phyloP scores from a whole-genome alignment of 2,797 vertebrate species.

The Melanotaenia maccullochi region DNA sequence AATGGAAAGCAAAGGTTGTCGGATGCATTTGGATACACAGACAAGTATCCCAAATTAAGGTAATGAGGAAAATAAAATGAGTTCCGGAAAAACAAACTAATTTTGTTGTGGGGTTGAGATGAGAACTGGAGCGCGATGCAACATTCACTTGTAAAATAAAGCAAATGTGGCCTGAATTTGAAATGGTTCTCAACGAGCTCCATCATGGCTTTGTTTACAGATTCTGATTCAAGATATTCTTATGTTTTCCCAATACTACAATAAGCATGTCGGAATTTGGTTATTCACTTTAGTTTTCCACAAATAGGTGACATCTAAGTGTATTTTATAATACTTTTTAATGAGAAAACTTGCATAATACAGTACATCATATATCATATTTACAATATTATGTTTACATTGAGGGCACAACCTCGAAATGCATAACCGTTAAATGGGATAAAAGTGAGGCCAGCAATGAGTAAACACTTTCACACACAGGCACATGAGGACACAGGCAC shows the following conservation, averaged over 20 bases:
- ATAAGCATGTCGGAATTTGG: not conserved
- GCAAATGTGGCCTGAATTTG: constrained; percentile 14
- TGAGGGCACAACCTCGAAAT: constrained; percentile 61
- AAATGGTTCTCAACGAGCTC: constrained; percentile 12
- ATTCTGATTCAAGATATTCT: constrained; percentile 5
- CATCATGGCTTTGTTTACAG: not conserved
- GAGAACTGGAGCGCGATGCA: not conserved
- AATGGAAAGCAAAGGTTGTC: not conserved
- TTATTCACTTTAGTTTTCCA: not conserved
- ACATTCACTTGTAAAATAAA: constrained; percentile 20
- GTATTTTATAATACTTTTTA: constrained; percentile 64
- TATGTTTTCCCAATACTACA: constrained; percentile 14
- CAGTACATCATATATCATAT: constrained; percentile 70
- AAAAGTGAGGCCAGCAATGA: constrained; percentile 62
- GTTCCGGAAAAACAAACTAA: not conserved
- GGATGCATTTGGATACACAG: not conserved
- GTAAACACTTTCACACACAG: constrained; percentile 31
- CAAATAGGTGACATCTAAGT: not conserved
- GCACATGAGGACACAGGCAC: constrained; percentile 46
- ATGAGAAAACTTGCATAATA: constrained; percentile 73
- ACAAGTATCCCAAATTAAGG: not conserved
- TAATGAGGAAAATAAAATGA: not conserved
- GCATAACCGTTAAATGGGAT: constrained; percentile 49
- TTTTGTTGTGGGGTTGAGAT: constrained; percentile 3
- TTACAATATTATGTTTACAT: constrained; percentile 63